Percentiles rank a stretch among this genome's conserved stretches.
These are phyloP conservation scores for Limnephilus marmoratus DNA, from an alignment of 2,888 invertebrate genomes.

Conservation along the genomic window DNA sequence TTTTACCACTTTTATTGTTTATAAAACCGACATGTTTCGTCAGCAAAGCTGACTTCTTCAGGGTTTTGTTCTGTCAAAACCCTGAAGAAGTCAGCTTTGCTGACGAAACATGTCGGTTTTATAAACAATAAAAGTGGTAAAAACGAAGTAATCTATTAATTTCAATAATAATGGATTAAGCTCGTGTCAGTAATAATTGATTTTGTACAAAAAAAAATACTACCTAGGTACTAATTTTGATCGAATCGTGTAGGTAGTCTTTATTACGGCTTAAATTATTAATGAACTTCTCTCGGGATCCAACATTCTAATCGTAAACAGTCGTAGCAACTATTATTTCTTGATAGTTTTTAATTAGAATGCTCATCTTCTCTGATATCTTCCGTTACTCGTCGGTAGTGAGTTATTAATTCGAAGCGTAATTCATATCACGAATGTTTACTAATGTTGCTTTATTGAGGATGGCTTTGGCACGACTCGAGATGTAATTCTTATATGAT, in stretches of 20 bases:
- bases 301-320: background rate
- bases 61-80: too few relatives aligned
- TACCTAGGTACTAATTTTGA: background rate
- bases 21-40: too few relatives aligned
- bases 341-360: background rate
- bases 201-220: background rate
- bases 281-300: background rate
- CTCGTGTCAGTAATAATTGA: background rate
- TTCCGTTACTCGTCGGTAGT: background rate
- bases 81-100: too few relatives aligned
- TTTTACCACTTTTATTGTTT: too few relatives aligned
- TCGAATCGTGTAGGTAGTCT: background rate
- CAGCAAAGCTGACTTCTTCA: too few relatives aligned
- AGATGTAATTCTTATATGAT: conserved; percentile 2
- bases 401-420: conserved; percentile 2
- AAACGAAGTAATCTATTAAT: too few relatives aligned
- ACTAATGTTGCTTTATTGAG: background rate
- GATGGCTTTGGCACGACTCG: background rate
- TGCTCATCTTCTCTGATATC: background rate
- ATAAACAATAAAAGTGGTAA: too few relatives aligned
- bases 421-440: conserved; percentile 2
- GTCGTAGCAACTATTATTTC: background rate
- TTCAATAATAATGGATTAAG: background rate
- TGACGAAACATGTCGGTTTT: too few relatives aligned
- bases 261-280: background rate